Base-by-base conservation (phyloP, 2,113 vertebrate species). In the Bostrychus sinensis region DNA sequence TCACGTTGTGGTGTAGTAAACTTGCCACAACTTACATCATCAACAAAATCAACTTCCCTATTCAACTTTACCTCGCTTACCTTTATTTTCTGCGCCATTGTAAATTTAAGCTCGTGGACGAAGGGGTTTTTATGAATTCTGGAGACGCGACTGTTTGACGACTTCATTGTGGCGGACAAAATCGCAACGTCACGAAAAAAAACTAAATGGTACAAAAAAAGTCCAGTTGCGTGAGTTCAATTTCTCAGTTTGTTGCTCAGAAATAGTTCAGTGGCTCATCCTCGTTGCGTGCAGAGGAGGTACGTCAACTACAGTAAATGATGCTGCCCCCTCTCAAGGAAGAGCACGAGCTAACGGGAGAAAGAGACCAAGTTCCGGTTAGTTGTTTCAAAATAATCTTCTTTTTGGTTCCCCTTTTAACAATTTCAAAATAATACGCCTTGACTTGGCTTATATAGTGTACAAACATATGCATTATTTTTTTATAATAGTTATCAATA, bases 51-150 rank as follows among this genome's bases (percentile, higher is more conserved):
- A 32, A 32, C 30, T 32, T 32, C 5, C 5, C 30, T 32, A 3
- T 3, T 5, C 5, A 8, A 8, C 8, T 32, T 32, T 20, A 14
- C 22, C 1, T 12, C 11, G 36, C 92, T 93, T 86, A 97, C 95
- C 95, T 94, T 91, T 77, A 93, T 88, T 91, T 94, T 95, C 72
- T 93, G 91, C 71, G 89, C 66, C 63, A 83, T 37, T 72, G 88
- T 89, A 77, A 95, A 72, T 65, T 90, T 92, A 71, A 94, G 87
- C 70, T 93, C 87, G 80, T 96, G 94, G 43, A 91, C 88, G 89
- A 97, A 97, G 3, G 95, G 95, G 82, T 95, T 91, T 38, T 76
- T 82, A 10, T 82, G 88, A 36, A 72, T 70, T 62, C 56, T 71
- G 69, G 75, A 70, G 70, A 84, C 75, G 39, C 84, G 81, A 39